A percentile compares a stretch with the other conserved stretches of the same genome.
Conservation (phyloP, 37 sponge, comb jelly and placozoan species). For the Dysidea cf. avara region DNA sequence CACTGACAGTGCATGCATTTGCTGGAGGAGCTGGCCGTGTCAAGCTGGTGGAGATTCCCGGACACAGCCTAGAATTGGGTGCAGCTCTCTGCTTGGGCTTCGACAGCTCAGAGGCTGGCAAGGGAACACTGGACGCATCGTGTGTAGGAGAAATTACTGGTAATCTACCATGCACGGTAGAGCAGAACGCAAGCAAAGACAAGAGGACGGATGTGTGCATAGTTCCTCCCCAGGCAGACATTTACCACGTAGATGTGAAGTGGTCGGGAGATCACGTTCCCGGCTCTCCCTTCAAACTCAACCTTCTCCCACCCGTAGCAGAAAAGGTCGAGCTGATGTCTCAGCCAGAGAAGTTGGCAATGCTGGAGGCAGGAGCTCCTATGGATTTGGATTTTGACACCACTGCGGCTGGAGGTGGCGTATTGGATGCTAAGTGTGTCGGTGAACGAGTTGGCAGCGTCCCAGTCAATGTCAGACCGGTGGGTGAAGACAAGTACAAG, state of each 20-base stretch:
- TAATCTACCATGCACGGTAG: constrained; percentile 36
- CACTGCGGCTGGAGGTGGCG: constrained; percentile 55
- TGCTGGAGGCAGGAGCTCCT: constrained; percentile 59
- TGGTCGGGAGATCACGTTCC: constrained; percentile 53
- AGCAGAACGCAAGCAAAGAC: not conserved
- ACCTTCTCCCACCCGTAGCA: constrained; percentile 39
- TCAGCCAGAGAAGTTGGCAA: constrained; percentile 31
- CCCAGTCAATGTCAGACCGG: constrained; percentile 13
- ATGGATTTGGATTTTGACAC: constrained; percentile 40
- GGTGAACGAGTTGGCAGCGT: not conserved
- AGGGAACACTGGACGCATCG: constrained; percentile 39
- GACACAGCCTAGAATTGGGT: constrained; percentile 4
- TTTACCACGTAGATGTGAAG: constrained; percentile 47
- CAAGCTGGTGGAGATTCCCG: no score
- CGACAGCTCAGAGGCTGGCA: constrained; percentile 66
- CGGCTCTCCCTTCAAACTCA: constrained; percentile 62
- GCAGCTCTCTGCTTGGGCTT: constrained; percentile 29
- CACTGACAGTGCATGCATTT: constrained; percentile 5
- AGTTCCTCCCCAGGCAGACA: constrained; percentile 39
- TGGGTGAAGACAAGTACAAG: constrained; percentile 15
- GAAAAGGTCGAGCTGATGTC: constrained; percentile 34
- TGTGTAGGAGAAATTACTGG: constrained; percentile 62
- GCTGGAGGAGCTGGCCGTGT: no score
- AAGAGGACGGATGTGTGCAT: constrained; percentile 34
- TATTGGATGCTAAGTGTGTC: constrained; percentile 1